Evolutionary conservation across 2,797 vertebrate species (phyloP).

Genomic region (Phoxinus dragarum): DNA sequence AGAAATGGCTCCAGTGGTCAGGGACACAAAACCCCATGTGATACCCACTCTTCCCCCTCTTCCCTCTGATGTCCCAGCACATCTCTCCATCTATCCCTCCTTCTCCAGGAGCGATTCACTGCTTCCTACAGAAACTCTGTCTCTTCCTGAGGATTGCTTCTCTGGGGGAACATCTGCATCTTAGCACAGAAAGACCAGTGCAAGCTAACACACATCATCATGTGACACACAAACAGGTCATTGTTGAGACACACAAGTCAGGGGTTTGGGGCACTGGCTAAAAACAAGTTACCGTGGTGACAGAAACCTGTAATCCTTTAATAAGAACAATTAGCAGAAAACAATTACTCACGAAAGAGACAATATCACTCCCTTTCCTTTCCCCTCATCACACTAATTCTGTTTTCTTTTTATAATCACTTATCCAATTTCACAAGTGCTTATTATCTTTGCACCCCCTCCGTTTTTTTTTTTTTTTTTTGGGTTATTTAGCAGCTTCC

Average conservation of each 20-base stretch:
- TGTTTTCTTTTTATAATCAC: constrained; percentile 60
- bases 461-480: constrained; percentile 19
- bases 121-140: background rate
- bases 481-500: constrained; percentile 72
- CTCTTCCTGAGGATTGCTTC: background rate
- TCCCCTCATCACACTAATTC: constrained; percentile 20
- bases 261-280: constrained; percentile 69
- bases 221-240: constrained; percentile 76
- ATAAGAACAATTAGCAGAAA: constrained; percentile 78
- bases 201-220: constrained; percentile 67
- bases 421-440: constrained; percentile 61
- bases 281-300: constrained; percentile 77
- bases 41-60: constrained; percentile 42
- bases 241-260: constrained; percentile 76
- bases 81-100: constrained; percentile 14
- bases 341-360: constrained; percentile 76
- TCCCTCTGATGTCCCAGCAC: constrained; percentile 32
- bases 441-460: constrained; percentile 56
- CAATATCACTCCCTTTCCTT: constrained; percentile 44
- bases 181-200: background rate
- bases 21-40: constrained; percentile 63
- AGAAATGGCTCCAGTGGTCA: constrained; percentile 76
- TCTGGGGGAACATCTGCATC: background rate
- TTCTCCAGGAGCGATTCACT: background rate
- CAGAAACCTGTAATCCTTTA: constrained; percentile 81